Evolutionary conservation across 1,140 invertebrate genomes (phyloP), one percentile per base, ranked within the genome.

Genomic region (Drosophila chauvacae): DNA sequence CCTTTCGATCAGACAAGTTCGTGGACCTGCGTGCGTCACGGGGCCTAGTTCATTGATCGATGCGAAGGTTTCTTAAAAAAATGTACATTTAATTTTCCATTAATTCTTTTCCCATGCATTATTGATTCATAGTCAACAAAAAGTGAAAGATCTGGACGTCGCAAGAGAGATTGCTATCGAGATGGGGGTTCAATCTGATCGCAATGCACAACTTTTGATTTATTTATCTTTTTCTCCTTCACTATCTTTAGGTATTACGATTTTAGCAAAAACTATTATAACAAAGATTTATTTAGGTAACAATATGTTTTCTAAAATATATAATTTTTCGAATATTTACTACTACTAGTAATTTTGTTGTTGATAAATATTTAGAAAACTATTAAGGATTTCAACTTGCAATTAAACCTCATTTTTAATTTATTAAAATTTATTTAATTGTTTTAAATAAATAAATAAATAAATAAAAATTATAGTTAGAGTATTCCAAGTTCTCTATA

Each of bases 81-180:
- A 26, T 68, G 30, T 70, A 84, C 63, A 82, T 83, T 30, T 37
- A 59, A 51, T 71, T 72, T 82, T 83, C 60, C 83, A 88, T 86
- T 69, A 39, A 55, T 56, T 77, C 56, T 60, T 76, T 26, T 33
- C 63, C 35, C 63, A 76, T 77, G 62, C 42, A 55, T 68, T 59
- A 77, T 76, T 68, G 48, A 77, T 72, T 51, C 42, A 71, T 18
- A 37, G n/a, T n/a, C 35, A 47, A 26, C 35, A 33, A 47, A 60
- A 56, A 60, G 35, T 77, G 50, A 77, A 77, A 77, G 63, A 77
- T 77, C 62, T 59, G 39, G 33, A 66, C 18, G 41, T 2, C 14
- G 5, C n/a, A 18, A 44, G 37, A 42, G 7, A 51, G 65, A 51
- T 72, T 37, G 33, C 28, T 42, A 50, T 72, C 65, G 37, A 3